phyloP scores from a whole-genome alignment of 2,888 invertebrate species.

The Drosophila emarginata region DNA sequence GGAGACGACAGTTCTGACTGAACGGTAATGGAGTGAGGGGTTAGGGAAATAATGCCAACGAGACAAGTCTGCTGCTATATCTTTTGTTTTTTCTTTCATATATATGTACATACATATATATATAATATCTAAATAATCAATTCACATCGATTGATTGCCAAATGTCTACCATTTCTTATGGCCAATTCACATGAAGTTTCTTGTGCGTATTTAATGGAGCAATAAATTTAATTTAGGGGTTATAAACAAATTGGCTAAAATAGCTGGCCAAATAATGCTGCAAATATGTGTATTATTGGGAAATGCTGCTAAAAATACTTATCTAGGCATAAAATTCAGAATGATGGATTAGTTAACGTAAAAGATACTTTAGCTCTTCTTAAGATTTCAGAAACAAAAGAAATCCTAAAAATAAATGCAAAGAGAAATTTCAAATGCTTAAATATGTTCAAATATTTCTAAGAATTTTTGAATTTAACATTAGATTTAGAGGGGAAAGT shows the following conservation, averaged over 20 bases:
- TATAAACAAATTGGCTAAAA: constrained; percentile 46
- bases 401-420: constrained; percentile 1
- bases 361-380: not conserved
- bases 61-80: constrained; percentile 3
- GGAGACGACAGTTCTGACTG: constrained; percentile 53
- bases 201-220: constrained; percentile 8
- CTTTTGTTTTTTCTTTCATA: not conserved
- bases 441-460: not conserved
- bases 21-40: constrained; percentile 21
- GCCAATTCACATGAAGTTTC: constrained; percentile 25
- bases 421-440: not conserved
- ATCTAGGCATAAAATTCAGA: not conserved
- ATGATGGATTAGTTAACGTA: not conserved
- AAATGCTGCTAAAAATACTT: constrained; percentile 13
- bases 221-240: constrained; percentile 36
- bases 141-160: constrained; percentile 8
- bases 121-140: not conserved
- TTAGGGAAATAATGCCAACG: not conserved
- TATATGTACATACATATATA: not conserved
- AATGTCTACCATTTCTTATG: constrained; percentile 30
- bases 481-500: too few species aligned
- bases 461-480: not conserved
- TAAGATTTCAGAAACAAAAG: not conserved
- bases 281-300: constrained; percentile 15
- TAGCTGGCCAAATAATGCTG: constrained; percentile 10